Conservation (phyloP, 2,797 vertebrate genomes). For the Cyprinella venusta region DNA sequence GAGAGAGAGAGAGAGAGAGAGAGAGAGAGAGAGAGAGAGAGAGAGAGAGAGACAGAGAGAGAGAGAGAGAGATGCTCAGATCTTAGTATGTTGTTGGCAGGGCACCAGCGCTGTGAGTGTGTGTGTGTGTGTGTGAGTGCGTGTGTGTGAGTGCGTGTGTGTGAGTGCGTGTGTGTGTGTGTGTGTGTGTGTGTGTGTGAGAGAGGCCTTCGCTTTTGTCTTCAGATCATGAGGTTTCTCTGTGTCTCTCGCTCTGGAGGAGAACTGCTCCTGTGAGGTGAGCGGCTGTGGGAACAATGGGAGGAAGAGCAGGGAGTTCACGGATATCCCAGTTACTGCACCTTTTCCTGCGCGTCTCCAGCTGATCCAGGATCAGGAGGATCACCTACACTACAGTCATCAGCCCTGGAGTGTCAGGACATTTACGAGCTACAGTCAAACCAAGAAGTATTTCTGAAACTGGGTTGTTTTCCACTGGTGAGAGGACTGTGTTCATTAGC, state of each 20-base stretch:
- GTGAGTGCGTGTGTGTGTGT: too few species aligned
- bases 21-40: too few species aligned
- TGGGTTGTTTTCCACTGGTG: too few species aligned
- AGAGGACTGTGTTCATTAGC: too few species aligned
- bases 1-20: conserved; percentile 22
- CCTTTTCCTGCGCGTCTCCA: conserved; percentile 76
- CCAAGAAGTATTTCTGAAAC: too few species aligned
- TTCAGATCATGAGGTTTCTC: conserved; percentile 1
- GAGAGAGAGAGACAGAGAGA: too few species aligned
- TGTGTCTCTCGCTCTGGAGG: neutral
- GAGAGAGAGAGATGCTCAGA: conserved; percentile 9
- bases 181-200: conserved; percentile 26
- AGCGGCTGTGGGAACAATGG: conserved; percentile 66
- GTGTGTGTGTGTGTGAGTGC: conserved; percentile 43
- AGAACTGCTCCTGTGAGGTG: neutral
- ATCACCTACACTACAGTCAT: conserved; percentile 66
- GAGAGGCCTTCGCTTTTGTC: neutral
- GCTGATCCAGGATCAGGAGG: conserved; percentile 68
- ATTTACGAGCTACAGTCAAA: neutral
- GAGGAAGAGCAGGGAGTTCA: conserved; percentile 71
- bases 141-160: conserved; percentile 46
- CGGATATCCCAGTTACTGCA: conserved; percentile 79
- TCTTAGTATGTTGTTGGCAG: conserved; percentile 33
- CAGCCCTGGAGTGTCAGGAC: neutral
- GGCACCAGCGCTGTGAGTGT: conserved; percentile 36